A percentile compares a stretch with the other conserved stretches of the same genome.
These are phyloP conservation scores for Aphelinus atriplicis DNA, from an alignment of 1,140 invertebrate species.

Conservation along the genomic window DNA sequence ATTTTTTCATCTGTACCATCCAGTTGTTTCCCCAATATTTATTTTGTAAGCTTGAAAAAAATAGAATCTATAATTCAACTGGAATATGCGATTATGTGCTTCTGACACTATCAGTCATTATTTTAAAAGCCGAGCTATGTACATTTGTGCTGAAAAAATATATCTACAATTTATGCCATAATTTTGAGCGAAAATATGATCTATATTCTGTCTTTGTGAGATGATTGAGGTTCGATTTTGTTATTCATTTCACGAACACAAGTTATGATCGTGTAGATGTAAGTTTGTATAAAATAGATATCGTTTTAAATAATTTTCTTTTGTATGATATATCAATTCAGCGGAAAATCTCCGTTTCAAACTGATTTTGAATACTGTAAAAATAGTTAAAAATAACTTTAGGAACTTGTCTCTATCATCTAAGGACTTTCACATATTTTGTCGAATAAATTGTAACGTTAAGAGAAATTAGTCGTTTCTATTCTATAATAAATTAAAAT, in stretches of 20 bases:
- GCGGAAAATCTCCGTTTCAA: no score
- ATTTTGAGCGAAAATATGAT: conserved; percentile 30
- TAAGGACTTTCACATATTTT: conserved; percentile 25
- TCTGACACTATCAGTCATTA: conserved; percentile 32
- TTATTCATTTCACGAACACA: conserved; percentile 7
- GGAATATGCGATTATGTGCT: conserved; percentile 4
- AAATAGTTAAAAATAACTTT: conserved; percentile 23
- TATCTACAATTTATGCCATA: conserved; percentile 17
- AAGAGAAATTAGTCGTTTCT: no score
- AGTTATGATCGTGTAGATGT: conserved; percentile 20
- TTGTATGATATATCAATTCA: no score
- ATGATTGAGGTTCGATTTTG: conserved; percentile 10
- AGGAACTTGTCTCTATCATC: conserved; percentile 33
- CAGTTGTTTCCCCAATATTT: no score
- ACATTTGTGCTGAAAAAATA: conserved; percentile 36
- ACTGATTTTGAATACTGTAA: no score
- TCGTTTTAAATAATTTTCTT: no score
- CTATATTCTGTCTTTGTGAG: conserved; percentile 13
- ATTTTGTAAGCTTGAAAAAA: no score
- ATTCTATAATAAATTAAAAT: conserved; percentile 22
- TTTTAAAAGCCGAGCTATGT: conserved; percentile 27
- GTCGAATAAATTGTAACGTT: neutral
- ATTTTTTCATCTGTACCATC: no score
- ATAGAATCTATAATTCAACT: neutral
- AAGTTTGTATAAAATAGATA: neutral